Base-by-base conservation (phyloP, 1,140 invertebrate genomes). In the Penaeus vannamei region DNA sequence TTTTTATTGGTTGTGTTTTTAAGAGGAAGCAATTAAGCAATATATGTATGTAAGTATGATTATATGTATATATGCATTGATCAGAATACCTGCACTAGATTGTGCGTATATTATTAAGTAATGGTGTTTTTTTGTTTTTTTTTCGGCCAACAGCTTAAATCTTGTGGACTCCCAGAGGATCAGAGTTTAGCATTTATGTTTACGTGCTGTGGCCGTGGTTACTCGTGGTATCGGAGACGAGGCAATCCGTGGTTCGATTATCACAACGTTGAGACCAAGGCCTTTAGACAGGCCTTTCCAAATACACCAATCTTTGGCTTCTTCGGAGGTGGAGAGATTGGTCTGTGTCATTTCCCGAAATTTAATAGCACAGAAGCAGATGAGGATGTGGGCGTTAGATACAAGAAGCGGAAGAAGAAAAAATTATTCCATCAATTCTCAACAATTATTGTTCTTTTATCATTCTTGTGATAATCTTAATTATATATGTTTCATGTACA, bases 261-360 rank as follows among this genome's bases (percentile, higher is more conserved):
- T 23, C 83, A 92, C 17, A 93, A 95, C 91, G 93, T 95, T 2
- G 95, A 96, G 92, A 93, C 94, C 2, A 90, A 90, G n/a, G 92
- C 94, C 14, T 96, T 96, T 91, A 93, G 93, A 84, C 94, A 93
- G 91, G 90, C 94, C 36, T 95, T 95, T 92, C 95, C 95, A 0
- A 92, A 93, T 26, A 93, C 95, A 32, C 94, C 94, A 17, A 91
- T 96, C 4, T 91, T 95, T 79, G 95, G 95, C 1, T 93, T 94
- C 90, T 95, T 95, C 92, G 95, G 95, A 3, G 93, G 94, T 90
- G 95, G 95, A 42, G 95, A 95, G 92, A 94, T 94, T 84, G 95
- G 95, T 17, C 92, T 93, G 83, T 92, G 93, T 80, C 92, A 92
- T 90, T 90, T 93, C n/a, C 91, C 92, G 36, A 89, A 92, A 80